Evolutionary conservation across 2,113 vertebrate genomes (phyloP).

Genomic region (Ascaphus truei): DNA sequence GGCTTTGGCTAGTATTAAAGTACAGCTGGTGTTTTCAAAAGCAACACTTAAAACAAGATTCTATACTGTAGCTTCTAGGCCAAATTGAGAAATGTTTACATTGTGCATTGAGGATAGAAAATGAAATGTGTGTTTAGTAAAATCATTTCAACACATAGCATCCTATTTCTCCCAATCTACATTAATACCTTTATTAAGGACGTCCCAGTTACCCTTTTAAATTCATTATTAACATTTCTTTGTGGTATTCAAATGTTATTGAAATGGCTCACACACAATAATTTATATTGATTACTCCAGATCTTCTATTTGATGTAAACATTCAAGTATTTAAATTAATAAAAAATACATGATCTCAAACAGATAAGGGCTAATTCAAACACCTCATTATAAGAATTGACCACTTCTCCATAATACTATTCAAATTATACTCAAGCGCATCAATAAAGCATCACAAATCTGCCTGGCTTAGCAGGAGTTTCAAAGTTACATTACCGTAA

Average conservation of each 20-base stretch:
- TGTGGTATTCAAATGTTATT: not conserved
- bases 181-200: no score
- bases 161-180: no score
- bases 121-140: no score
- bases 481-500: constrained; percentile 34
- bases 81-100: not conserved
- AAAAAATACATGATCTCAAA: not conserved
- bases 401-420: constrained; percentile 15
- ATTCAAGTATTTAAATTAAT: not conserved
- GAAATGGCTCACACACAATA: not conserved
- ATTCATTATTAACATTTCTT: not conserved
- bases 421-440: constrained; percentile 12
- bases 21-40: no score
- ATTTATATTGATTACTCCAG: not conserved
- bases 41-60: not conserved
- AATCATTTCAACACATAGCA: no score
- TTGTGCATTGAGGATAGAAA: not conserved
- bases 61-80: no score
- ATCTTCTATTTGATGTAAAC: constrained; percentile 4
- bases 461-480: constrained; percentile 22
- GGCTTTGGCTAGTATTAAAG: no score
- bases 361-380: not conserved
- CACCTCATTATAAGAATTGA: constrained; percentile 31
- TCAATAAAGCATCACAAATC: constrained; percentile 34
- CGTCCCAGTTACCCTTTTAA: no score